Evolutionary conservation across 1,140 invertebrate genomes (phyloP).

Genomic region (Radopholus similis): DNA sequence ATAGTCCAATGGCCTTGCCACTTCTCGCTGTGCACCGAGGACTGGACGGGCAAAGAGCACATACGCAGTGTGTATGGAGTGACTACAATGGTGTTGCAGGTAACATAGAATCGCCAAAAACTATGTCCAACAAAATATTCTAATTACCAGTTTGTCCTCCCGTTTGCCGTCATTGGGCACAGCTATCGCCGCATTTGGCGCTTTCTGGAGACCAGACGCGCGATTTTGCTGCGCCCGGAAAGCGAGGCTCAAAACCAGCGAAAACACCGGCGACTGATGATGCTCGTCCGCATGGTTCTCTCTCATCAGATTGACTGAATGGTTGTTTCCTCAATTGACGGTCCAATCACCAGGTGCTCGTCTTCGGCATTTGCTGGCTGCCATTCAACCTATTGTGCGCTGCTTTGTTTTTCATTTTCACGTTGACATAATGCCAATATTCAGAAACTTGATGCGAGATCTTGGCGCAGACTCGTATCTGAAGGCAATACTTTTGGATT

Average conservation of each 20-base stretch:
- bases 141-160: conserved; percentile 86
- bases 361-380: conserved; percentile 86
- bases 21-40: conserved; percentile 50
- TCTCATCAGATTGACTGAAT: not conserved
- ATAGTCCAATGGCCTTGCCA: conserved; percentile 42
- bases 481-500: no score
- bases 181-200: conserved; percentile 87
- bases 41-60: conserved; percentile 39
- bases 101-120: not conserved
- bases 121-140: conserved; percentile 72
- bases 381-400: conserved; percentile 63
- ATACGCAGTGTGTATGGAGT: conserved; percentile 72
- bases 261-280: conserved; percentile 64
- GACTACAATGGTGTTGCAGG: conserved; percentile 77
- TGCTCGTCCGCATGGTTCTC: conserved; percentile 83
- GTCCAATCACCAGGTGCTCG: conserved; percentile 69
- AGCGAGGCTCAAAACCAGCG: conserved; percentile 33
- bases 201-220: conserved; percentile 67
- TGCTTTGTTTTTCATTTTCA: conserved; percentile 5
- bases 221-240: not conserved
- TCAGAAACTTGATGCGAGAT: conserved; percentile 76
- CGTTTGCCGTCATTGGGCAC: conserved; percentile 85
- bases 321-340: not conserved
- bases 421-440: not conserved
- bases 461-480: conserved; percentile 65